Conservation (phyloP, 2,113 vertebrate species). For the Pheucticus melanocephalus region DNA sequence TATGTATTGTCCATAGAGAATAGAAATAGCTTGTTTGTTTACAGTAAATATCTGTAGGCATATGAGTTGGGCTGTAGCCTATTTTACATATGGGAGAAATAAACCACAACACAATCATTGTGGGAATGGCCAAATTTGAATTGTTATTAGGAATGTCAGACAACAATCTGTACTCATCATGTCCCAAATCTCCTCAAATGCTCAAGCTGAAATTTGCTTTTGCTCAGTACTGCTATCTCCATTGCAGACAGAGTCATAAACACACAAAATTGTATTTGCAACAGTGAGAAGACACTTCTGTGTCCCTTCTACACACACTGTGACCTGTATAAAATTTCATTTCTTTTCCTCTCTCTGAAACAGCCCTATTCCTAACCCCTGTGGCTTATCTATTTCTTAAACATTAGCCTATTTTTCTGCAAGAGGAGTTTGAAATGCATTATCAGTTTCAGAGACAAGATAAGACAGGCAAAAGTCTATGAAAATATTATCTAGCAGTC, state of each 20-base stretch:
- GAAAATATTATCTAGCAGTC: background rate
- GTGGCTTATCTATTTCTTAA: background rate
- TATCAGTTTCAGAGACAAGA: background rate
- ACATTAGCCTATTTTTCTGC: background rate
- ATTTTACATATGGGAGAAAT: constrained; percentile 9
- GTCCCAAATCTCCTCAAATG: background rate
- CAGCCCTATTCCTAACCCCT: background rate
- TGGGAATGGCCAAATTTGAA: background rate
- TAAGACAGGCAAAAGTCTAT: background rate
- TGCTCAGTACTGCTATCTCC: background rate
- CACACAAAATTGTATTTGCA: background rate
- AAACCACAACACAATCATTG: background rate
- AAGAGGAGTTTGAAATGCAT: background rate
- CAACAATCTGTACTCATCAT: background rate
- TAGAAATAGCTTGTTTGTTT: constrained; percentile 1
- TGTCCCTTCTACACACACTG: background rate
- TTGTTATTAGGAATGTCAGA: background rate
- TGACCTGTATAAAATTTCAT: background rate
- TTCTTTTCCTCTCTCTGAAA: background rate
- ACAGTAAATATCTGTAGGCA: constrained; percentile 9
- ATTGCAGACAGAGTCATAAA: background rate
- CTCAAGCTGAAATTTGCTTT: background rate
- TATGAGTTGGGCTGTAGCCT: background rate
- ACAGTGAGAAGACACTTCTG: background rate
- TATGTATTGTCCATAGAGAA: background rate